Evolutionary conservation across 1,140 invertebrate species (phyloP).

Genomic region (Aphidius ervi): DNA sequence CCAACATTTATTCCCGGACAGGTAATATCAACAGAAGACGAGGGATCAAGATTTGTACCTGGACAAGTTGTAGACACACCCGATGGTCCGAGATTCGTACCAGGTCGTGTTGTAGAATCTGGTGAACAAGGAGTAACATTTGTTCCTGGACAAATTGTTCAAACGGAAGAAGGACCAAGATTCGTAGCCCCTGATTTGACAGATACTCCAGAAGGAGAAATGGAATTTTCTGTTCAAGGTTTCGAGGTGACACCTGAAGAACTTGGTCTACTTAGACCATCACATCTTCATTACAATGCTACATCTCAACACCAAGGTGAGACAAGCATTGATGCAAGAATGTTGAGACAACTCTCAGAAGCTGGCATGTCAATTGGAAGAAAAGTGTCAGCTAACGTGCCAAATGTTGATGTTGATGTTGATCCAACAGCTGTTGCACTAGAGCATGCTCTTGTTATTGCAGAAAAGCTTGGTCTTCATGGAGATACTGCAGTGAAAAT

Average conservation of each 20-base stretch:
- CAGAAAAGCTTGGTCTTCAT: slow-evolving; percentile 48
- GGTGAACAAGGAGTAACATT: slow-evolving; percentile 64
- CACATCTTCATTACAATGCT: slow-evolving; percentile 50
- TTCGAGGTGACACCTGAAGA: slow-evolving; percentile 71
- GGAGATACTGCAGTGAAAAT: slow-evolving; percentile 48
- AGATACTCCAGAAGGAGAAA: slow-evolving; percentile 61
- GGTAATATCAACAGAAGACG: slow-evolving; percentile 67
- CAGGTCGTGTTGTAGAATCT: slow-evolving; percentile 66
- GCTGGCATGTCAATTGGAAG: slow-evolving; percentile 67
- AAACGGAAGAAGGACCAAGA: slow-evolving; percentile 66
- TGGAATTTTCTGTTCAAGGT: slow-evolving; percentile 70
- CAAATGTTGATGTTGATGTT: slow-evolving; percentile 60
- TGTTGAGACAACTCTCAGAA: slow-evolving; percentile 65
- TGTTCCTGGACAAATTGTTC: slow-evolving; percentile 67
- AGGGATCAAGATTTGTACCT: slow-evolving; percentile 67
- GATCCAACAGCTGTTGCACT: slow-evolving; percentile 54
- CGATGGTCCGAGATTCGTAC: slow-evolving; percentile 69
- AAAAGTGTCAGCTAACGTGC: slow-evolving; percentile 60
- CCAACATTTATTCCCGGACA: slow-evolving; percentile 72
- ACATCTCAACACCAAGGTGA: slow-evolving; percentile 57
- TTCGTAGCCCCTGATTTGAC: slow-evolving; percentile 68
- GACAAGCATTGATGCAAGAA: slow-evolving; percentile 62
- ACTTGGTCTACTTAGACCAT: slow-evolving; percentile 59
- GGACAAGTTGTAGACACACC: slow-evolving; percentile 70
- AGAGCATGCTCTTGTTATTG: slow-evolving; percentile 46